phyloP scores from a whole-genome alignment of 2,888 invertebrate species.

The Apamea crenata region DNA sequence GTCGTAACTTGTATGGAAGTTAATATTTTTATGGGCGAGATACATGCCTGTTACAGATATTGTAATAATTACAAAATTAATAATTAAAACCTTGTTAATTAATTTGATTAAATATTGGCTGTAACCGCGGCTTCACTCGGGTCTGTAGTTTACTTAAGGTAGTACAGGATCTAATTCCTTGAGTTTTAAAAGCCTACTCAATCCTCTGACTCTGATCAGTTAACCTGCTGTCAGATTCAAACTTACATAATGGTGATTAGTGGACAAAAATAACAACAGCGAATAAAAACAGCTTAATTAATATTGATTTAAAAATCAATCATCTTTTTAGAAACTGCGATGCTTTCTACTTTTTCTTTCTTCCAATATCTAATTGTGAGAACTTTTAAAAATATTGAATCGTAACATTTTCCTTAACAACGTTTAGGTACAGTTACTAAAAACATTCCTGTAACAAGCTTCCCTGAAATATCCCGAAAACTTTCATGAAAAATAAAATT shows the following conservation, averaged over 20 bases:
- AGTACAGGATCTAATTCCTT: too few species aligned
- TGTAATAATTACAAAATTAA: not conserved
- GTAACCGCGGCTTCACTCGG: accelerated
- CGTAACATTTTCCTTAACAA: not conserved
- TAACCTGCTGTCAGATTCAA: too few species aligned
- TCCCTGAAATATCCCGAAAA: not conserved
- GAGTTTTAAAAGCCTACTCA: too few species aligned
- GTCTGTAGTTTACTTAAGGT: too few species aligned
- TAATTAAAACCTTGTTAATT: not conserved
- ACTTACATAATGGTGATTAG: too few species aligned
- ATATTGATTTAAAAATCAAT: too few species aligned
- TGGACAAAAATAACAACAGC: too few species aligned
- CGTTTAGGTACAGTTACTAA: not conserved
- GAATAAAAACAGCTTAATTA: too few species aligned
- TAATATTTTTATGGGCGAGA: not conserved
- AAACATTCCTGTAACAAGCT: not conserved
- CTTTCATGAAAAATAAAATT: not conserved
- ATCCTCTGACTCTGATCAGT: too few species aligned
- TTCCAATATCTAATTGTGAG: not conserved
- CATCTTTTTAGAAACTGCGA: not conserved
- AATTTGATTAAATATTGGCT: not conserved
- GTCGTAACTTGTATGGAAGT: not conserved
- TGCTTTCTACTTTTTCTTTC: not conserved
- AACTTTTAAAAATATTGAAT: not conserved
- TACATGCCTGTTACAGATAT: not conserved